These are phyloP conservation scores for Gambelia wislizenii DNA, from an alignment of 2,797 vertebrate species.

Conservation along the genomic window DNA sequence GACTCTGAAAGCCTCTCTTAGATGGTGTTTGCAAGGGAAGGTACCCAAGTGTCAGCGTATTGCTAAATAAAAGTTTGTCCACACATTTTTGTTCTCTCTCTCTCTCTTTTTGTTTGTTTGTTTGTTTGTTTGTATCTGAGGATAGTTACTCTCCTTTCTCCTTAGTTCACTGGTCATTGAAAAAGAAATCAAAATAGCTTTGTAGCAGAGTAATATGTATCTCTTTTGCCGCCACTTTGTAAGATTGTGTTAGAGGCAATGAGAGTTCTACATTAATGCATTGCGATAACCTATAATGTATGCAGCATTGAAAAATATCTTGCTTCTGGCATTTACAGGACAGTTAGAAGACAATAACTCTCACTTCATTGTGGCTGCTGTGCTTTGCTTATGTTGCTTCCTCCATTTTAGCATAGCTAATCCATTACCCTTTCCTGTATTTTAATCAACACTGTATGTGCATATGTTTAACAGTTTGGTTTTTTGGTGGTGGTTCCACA, in stretches of 20 bases:
- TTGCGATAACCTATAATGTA: conserved; percentile 55
- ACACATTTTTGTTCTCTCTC: too few relatives aligned
- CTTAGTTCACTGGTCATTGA: conserved; percentile 58
- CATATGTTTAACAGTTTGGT: conserved; percentile 37
- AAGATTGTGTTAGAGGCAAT: conserved; percentile 63
- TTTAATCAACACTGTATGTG: conserved; percentile 57
- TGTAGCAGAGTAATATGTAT: conserved; percentile 30
- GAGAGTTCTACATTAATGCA: conserved; percentile 59
- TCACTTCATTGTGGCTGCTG: conserved; percentile 70
- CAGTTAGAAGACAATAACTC: conserved; percentile 66
- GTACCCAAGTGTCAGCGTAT: neutral
- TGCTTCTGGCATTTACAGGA: conserved; percentile 61
- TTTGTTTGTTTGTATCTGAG: neutral
- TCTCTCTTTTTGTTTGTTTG: too few relatives aligned
- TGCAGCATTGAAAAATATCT: conserved; percentile 61
- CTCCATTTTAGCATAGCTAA: conserved; percentile 80
- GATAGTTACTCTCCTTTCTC: conserved; percentile 45
- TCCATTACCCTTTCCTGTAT: conserved; percentile 71
- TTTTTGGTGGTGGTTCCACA: conserved; percentile 76
- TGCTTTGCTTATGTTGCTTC: conserved; percentile 80
- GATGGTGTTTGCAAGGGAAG: neutral
- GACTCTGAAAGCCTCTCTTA: neutral
- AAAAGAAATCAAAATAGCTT: conserved; percentile 47
- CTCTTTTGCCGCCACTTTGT: conserved; percentile 47
- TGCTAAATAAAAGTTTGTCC: too few relatives aligned